These are phyloP conservation scores for Varecia variegata DNA, from an alignment of 2,797 vertebrate genomes.

Conservation along the genomic window DNA sequence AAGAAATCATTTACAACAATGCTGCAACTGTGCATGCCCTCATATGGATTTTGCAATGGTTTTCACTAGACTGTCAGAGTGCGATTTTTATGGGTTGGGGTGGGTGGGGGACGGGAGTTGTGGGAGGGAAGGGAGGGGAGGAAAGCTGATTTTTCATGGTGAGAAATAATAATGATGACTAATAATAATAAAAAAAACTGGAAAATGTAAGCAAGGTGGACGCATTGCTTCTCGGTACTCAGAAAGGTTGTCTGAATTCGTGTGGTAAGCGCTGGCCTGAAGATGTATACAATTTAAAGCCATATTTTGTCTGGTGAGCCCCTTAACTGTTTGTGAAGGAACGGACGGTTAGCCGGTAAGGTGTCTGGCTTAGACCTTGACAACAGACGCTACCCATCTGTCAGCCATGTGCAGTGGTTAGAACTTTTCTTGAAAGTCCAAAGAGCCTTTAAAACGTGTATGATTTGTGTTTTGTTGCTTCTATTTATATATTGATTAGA, in stretches of 20 bases:
- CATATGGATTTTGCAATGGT: slow-evolving; percentile 87
- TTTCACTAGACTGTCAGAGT: slow-evolving; percentile 88
- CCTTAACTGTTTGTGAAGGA: slow-evolving; percentile 75
- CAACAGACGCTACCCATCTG: slow-evolving; percentile 68
- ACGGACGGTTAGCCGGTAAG: slow-evolving; percentile 68
- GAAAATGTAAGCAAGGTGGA: slow-evolving; percentile 86
- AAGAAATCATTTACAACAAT: slow-evolving; percentile 86
- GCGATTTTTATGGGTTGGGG: slow-evolving; percentile 82
- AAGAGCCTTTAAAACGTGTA: slow-evolving; percentile 83
- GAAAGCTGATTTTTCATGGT: slow-evolving; percentile 83
- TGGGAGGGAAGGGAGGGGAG: slow-evolving; percentile 76
- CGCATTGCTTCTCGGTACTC: slow-evolving; percentile 86
- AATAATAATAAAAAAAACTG: slow-evolving; percentile 83
- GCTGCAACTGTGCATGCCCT: slow-evolving; percentile 89
- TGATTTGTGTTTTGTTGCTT: slow-evolving; percentile 79
- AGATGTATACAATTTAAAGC: slow-evolving; percentile 87
- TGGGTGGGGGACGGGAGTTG: slow-evolving; percentile 62
- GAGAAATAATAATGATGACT: slow-evolving; percentile 81
- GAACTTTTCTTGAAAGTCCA: slow-evolving; percentile 81
- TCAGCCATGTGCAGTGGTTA: slow-evolving; percentile 80
- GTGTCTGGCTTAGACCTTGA: slow-evolving; percentile 73
- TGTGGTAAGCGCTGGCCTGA: slow-evolving; percentile 83
- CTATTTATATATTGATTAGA: slow-evolving; percentile 78
- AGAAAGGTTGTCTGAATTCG: slow-evolving; percentile 84
- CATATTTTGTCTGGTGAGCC: slow-evolving; percentile 88